Percentiles rank a stretch among this genome's conserved stretches.
These are phyloP conservation scores for Australoheros scitulus DNA, from an alignment of 2,113 vertebrate genomes.

Conservation along the genomic window DNA sequence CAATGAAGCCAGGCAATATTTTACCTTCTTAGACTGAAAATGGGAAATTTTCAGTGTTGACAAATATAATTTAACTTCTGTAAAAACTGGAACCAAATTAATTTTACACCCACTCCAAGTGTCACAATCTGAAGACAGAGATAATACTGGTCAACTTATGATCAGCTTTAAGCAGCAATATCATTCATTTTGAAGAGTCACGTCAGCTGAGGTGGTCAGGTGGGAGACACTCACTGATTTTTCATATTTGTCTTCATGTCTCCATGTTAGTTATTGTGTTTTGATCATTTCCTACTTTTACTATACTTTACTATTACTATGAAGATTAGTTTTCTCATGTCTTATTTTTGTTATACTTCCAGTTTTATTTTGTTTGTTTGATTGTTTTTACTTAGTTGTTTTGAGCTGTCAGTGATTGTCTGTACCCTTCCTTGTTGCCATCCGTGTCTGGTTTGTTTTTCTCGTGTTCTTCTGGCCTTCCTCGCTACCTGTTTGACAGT, in stretches of 20 bases:
- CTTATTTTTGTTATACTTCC: not conserved
- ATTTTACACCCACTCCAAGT: not conserved
- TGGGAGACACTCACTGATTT: not conserved
- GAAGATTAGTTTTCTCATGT: too few species aligned
- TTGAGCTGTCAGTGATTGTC: not conserved
- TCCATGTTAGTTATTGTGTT: not conserved
- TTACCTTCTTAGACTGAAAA: not conserved
- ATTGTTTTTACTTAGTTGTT: not conserved
- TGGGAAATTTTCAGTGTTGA: not conserved
- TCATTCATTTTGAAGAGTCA: not conserved
- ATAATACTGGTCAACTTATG: too few species aligned
- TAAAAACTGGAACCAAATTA: not conserved
- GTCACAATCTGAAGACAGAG: not conserved
- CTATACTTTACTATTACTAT: not conserved
- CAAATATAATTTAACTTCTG: not conserved
- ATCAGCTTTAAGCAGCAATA: too few species aligned
- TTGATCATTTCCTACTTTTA: not conserved
- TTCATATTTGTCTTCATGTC: not conserved
- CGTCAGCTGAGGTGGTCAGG: not conserved
- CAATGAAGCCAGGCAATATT: not conserved
- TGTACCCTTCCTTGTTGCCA: not conserved
- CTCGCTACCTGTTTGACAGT: not conserved
- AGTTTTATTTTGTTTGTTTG: not conserved
- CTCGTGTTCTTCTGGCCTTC: not conserved
- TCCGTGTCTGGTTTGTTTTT: not conserved